phyloP scores from a whole-genome alignment of 2,888 invertebrate genomes.

The Lasioglossum malachurum region DNA sequence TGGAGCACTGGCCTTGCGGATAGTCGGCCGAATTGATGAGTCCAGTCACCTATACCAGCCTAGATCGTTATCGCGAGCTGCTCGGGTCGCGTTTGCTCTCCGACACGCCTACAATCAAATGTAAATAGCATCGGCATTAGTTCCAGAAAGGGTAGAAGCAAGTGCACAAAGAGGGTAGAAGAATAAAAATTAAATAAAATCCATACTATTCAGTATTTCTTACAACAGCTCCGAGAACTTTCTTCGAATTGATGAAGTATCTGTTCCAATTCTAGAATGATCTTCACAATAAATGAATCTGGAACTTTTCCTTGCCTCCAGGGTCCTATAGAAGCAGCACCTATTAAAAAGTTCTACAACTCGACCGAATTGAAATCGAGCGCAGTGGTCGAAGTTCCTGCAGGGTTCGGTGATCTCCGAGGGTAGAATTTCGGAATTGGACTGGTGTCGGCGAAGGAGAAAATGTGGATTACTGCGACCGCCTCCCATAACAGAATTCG shows the following conservation, averaged over 20 bases:
- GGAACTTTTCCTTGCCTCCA: not conserved
- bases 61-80: not conserved
- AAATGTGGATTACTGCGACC: not conserved
- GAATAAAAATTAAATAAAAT: not conserved
- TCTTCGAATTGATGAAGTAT: not conserved
- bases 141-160: not conserved
- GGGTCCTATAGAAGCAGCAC: not conserved
- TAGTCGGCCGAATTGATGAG: not conserved
- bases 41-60: not conserved
- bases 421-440: not conserved
- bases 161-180: not conserved
- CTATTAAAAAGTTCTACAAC: not conserved
- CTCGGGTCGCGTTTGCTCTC: constrained; percentile 3
- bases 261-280: no score
- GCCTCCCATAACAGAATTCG: constrained; percentile 38
- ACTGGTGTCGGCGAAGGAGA: not conserved
- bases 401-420: not conserved
- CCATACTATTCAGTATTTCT: not conserved
- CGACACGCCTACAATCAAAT: not conserved
- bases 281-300: not conserved
- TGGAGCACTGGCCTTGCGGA: not conserved
- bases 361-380: not conserved
- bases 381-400: not conserved
- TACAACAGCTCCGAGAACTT: not conserved
- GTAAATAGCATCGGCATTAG: constrained; percentile 4